Evolutionary conservation across 2,888 invertebrate genomes (phyloP).

Genomic region (Aporophyla lueneburgensis): DNA sequence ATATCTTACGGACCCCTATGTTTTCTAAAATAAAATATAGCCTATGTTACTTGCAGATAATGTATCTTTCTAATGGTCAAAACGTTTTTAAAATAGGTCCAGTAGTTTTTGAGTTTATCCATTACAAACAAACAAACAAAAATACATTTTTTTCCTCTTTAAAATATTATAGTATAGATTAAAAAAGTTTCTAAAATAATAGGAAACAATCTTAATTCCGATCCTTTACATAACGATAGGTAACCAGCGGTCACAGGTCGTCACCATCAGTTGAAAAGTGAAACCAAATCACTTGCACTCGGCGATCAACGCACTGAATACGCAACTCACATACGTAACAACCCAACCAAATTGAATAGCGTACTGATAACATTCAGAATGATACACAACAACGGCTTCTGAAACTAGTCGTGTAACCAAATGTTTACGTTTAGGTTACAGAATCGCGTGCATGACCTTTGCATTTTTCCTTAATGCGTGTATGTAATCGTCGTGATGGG

Average conservation of each 20-base stretch:
- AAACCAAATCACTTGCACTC: constrained; percentile 52
- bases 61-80: too few relatives aligned
- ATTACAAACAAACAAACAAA: too few relatives aligned
- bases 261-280: constrained; percentile 56
- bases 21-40: too few relatives aligned
- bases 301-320: constrained; percentile 30
- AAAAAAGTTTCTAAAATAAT: constrained; percentile 34
- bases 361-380: not conserved
- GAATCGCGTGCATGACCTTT: constrained; percentile 62
- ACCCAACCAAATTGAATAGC: not conserved
- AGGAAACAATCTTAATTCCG: constrained; percentile 26
- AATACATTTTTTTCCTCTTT: too few relatives aligned
- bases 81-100: too few relatives aligned
- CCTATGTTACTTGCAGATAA: too few relatives aligned
- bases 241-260: constrained; percentile 35
- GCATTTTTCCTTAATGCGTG: constrained; percentile 41
- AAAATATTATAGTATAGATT: too few relatives aligned
- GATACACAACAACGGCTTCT: not conserved
- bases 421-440: constrained; percentile 35
- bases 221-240: constrained; percentile 30
- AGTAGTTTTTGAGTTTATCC: too few relatives aligned
- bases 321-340: constrained; percentile 19
- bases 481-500: constrained; percentile 40
- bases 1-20: too few relatives aligned
- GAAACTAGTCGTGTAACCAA: constrained; percentile 16